Evolutionary conservation across 2,113 vertebrate genomes (phyloP).

Genomic region (Ciconia stormi): DNA sequence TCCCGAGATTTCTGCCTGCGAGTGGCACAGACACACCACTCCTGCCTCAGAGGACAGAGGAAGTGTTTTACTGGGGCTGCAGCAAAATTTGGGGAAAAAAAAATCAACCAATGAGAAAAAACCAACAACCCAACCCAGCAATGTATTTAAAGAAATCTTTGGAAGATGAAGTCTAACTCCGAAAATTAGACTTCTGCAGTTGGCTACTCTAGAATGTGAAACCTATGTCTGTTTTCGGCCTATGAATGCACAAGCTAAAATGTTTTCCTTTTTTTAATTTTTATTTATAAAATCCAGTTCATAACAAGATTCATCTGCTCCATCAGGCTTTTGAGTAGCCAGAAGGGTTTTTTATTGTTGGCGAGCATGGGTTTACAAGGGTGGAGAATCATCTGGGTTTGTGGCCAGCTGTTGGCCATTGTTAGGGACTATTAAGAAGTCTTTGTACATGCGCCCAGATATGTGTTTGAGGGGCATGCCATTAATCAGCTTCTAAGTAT

Average conservation of each 20-base stretch:
- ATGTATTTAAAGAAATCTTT: not conserved
- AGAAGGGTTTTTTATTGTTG: conserved; percentile 61
- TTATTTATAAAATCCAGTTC: conserved; percentile 60
- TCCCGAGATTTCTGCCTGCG: not conserved
- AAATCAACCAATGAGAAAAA: not conserved
- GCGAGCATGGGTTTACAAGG: conserved; percentile 34
- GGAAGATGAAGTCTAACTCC: not conserved
- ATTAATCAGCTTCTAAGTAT: conserved; percentile 58
- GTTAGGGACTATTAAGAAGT: conserved; percentile 48
- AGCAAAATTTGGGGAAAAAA: not conserved
- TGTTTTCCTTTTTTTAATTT: conserved; percentile 29
- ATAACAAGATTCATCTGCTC: conserved; percentile 62
- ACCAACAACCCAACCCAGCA: not conserved
- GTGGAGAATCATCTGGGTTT: conserved; percentile 63
- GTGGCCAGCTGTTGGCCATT: conserved; percentile 66
- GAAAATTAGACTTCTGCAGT: not conserved
- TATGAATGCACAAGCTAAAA: conserved; percentile 9
- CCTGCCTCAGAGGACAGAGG: not conserved
- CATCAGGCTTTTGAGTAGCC: conserved; percentile 55
- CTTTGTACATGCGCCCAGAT: conserved; percentile 57
- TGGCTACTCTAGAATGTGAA: not conserved
- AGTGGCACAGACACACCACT: not conserved
- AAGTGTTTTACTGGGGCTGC: not conserved
- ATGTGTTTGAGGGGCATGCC: conserved; percentile 45
- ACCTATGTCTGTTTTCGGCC: not conserved